Evolutionary conservation across 2,888 invertebrate species (phyloP).

Genomic region (Pterobdella sp.): DNA sequence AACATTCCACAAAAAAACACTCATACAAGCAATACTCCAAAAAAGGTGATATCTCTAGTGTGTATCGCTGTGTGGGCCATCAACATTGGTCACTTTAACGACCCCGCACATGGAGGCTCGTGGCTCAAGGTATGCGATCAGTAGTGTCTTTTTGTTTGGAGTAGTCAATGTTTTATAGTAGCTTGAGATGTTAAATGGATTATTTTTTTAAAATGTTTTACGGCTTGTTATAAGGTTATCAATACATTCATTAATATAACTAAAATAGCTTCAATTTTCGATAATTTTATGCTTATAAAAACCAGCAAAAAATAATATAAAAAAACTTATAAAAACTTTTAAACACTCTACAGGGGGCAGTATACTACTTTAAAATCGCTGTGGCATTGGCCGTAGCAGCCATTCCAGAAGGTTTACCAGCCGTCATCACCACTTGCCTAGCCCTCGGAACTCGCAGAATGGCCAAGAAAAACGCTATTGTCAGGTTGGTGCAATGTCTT

Average conservation of each 20-base stretch:
- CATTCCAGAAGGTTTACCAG: constrained; percentile 98
- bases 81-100: constrained; percentile 99
- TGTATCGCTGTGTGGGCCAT: constrained; percentile 99
- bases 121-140: constrained; percentile 74
- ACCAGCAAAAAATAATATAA: too few species aligned
- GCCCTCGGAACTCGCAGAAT: constrained; percentile 89
- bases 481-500: too few species aligned
- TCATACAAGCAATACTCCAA: too few species aligned
- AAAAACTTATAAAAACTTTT: not conserved
- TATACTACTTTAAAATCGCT: constrained; percentile 99
- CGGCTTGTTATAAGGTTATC: not conserved
- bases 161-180: not conserved
- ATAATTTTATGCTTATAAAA: too few species aligned
- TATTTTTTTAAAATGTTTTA: not conserved
- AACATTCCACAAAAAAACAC: too few species aligned
- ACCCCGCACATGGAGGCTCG: constrained; percentile 98
- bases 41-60: constrained; percentile 86
- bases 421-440: constrained; percentile 92
- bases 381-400: constrained; percentile 98
- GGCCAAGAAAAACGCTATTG: constrained; percentile 99
- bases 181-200: not conserved
- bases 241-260: not conserved
- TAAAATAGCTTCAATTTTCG: not conserved
- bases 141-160: not conserved
- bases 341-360: constrained; percentile 65